phyloP scores from a whole-genome alignment of 92 coral and sea anemone genomes.

The Siderastrea radians region DNA sequence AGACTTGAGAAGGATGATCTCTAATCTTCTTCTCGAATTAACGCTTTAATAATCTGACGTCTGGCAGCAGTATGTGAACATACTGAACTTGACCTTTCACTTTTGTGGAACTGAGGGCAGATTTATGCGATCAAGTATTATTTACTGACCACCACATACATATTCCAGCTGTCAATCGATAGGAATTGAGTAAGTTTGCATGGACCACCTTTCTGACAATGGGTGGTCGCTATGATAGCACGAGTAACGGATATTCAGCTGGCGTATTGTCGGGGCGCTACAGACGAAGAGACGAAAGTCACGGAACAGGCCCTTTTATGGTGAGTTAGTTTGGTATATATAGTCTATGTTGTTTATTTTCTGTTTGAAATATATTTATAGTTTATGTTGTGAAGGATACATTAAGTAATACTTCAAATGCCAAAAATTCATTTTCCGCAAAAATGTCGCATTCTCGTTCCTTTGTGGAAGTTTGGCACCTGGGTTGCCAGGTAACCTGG shows the following conservation, averaged over 20 bases:
- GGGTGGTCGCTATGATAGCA: not conserved
- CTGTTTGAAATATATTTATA: not conserved
- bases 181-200: not conserved
- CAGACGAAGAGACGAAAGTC: not conserved
- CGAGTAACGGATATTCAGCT: not conserved
- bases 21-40: too few relatives aligned
- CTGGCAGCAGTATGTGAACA: too few relatives aligned
- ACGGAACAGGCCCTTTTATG: not conserved
- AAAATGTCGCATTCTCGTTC: not conserved
- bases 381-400: not conserved
- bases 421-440: not conserved
- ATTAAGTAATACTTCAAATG: not conserved
- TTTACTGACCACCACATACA: too few relatives aligned
- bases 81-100: too few relatives aligned
- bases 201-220: not conserved
- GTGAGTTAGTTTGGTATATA: not conserved
- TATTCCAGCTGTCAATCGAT: not conserved
- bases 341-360: too few relatives aligned
- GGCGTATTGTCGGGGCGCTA: not conserved
- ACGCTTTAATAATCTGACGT: too few relatives aligned
- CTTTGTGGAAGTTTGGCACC: not conserved
- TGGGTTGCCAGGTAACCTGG: slow-evolving; percentile 23
- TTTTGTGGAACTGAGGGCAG: too few relatives aligned
- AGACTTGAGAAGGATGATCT: too few relatives aligned
- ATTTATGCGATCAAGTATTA: too few relatives aligned